Evolutionary conservation across 2,797 vertebrate genomes (phyloP).

Genomic region (Etheostoma perlongum): DNA sequence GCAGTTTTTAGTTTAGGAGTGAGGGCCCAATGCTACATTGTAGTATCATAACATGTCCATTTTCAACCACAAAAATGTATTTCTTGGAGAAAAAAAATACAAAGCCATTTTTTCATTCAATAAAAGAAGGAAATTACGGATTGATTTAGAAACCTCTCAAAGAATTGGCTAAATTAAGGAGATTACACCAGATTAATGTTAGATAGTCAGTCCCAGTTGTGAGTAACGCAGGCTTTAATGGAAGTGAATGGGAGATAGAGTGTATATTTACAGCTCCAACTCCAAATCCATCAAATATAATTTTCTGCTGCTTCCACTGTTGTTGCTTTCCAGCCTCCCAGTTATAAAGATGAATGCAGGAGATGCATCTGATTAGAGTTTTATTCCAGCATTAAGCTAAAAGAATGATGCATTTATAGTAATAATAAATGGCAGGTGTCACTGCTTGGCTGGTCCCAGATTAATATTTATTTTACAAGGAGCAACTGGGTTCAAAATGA

Average conservation of each 20-base stretch:
- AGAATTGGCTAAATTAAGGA: background rate
- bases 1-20: no score
- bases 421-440: no score
- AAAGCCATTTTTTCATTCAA: background rate
- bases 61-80: no score
- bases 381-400: no score
- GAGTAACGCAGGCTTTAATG: background rate
- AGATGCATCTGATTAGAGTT: background rate
- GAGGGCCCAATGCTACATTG: no score
- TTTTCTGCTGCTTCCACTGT: background rate
- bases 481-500: no score
- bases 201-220: background rate
- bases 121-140: background rate
- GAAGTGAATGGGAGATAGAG: slow-evolving; percentile 11
- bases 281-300: slow-evolving; percentile 11
- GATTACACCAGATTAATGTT: background rate
- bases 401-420: no score
- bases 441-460: no score
- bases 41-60: background rate
- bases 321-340: background rate
- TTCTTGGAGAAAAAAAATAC: no score
- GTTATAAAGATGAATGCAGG: background rate
- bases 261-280: slow-evolving; percentile 1
- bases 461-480: no score
- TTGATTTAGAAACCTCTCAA: background rate